Evolutionary conservation across 2,888 invertebrate species (phyloP), one percentile per base, ranked within the genome.

Genomic region (Drosophila pseudotalamancana): DNA sequence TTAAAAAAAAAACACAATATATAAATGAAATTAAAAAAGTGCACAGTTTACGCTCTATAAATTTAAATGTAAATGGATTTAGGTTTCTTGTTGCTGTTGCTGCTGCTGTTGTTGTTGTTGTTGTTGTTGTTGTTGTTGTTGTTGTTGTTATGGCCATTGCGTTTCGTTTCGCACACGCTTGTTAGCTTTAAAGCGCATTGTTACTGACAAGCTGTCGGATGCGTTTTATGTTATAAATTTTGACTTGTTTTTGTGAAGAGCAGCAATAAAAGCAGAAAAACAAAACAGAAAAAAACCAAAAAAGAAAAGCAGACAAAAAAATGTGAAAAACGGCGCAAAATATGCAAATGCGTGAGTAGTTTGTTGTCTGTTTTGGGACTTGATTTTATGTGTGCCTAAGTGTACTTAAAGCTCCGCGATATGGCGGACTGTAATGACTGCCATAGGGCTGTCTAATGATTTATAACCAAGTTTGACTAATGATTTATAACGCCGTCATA

Each of bases 31-130:
- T 80, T 80, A 78, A 87, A 77, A 82, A 83, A 78, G 74, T 74
- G 77, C 80, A 78, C 71, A 67, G 79, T 75, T 83, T 73, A 85
- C 80, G 86, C 88, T 86, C 88, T 89, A 89, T 89, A 89, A 89
- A 89, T 89, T 89, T 88, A 81, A 89, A 89, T 88, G 88, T 66
- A 89, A 88, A 89, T 89, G 80, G 85, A 71, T 87, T 78, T 75
- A 37, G 42, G 49, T 45, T 27, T 51, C 19, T 51, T 40, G 11
- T 27, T 56, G 39, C 31, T 46, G 11, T 8, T 27, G 27, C 4
- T 9, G 11, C 8, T 11, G 9, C 11, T 11, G 27, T 42, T 57
- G 23, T 42, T 49, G 32, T 25, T 61, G 46, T 57, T 62, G 40
- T 34, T 61, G 14, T 27, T 64, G 69, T 3, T 23, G 37, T 31